A percentile compares a stretch with the other conserved stretches of the same genome.
Conservation (phyloP, 2,888 invertebrate genomes). For the Protodeltote pygarga region DNA sequence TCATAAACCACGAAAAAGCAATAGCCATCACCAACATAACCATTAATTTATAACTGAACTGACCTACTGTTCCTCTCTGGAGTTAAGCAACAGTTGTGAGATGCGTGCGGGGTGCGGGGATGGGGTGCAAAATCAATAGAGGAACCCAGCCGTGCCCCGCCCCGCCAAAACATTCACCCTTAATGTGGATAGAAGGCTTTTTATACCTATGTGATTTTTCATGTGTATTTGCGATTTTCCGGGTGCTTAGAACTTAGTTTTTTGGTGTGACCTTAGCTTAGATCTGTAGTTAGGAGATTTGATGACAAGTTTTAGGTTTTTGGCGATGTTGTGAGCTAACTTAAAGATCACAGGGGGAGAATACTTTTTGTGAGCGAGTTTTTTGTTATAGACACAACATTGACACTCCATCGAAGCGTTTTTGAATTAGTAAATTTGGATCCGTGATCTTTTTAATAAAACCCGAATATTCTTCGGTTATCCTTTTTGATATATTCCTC, state of each 20-base stretch:
- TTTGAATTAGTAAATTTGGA: no score
- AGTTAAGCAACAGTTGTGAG: slow-evolving; percentile 84
- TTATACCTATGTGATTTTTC: slow-evolving; percentile 58
- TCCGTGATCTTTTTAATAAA: no score
- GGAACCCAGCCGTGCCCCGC: slow-evolving; percentile 66
- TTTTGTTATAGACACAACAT: no score
- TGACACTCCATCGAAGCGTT: no score
- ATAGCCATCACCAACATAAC: neutral
- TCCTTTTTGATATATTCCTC: no score
- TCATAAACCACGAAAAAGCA: neutral
- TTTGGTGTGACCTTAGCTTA: slow-evolving; percentile 25
- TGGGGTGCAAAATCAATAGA: slow-evolving; percentile 78
- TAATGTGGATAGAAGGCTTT: slow-evolving; percentile 70
- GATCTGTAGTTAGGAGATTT: no score
- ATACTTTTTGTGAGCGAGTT: no score
- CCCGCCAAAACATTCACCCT: slow-evolving; percentile 65
- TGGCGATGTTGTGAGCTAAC: no score
- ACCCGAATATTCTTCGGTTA: no score
- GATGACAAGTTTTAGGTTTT: no score
- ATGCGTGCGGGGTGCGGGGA: slow-evolving; percentile 70
- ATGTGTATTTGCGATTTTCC: slow-evolving; percentile 26
- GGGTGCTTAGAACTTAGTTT: slow-evolving; percentile 1
- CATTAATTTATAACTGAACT: slow-evolving; percentile 25
- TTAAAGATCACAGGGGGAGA: no score
- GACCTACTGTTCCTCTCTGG: slow-evolving; percentile 53